Evolutionary conservation across 2,797 vertebrate species (phyloP), one percentile per base, ranked within the genome.

Genomic region (Neoniphon sammara): DNA sequence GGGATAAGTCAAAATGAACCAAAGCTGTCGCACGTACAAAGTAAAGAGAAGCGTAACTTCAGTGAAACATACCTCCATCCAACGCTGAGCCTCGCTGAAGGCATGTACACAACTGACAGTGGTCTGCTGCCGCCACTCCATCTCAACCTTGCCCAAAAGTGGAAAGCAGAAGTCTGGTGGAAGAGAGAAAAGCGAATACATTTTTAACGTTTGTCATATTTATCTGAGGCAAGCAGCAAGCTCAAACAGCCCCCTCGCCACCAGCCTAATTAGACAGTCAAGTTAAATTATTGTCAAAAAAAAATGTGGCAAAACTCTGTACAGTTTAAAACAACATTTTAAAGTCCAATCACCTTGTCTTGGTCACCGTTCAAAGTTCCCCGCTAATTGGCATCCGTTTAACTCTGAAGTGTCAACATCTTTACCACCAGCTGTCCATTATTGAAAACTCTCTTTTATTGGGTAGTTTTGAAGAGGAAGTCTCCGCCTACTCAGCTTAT

Each of bases 51-150:
- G 21, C 60, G 1, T 5, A 27, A 27, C 25, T 27, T 27, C 42
- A 52, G 17, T 58, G 18, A 75, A 54, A 1, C n/a, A 5, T 39
- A 98, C 97, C 97, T 98, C 94, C 50, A 98, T 91, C 97, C 97
- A 98, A 64, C 97, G 92, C 60, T 85, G 96, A 18, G 96, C 96
- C 86, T 97, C 97, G 1, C 44, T 89, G 85, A 97, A 98, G 0
- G 96, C 96, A 4, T 90, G 78, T 25, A 83, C 94, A 80, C 95
- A 96, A 81, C 94, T 94, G 75, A 93, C 74, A 47, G 94, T 95
- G 2, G 87, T 89, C 80, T 95, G 95, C 84, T 95, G 94, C 80
- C 95, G 92, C 90, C 94, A 95, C 89, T 97, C 96, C 95, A 96
- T 96, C 85, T 61, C 70, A 52, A 10, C 68, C 58, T 20, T 44